Percentiles rank a stretch among this genome's conserved stretches.
phyloP scores from a whole-genome alignment of 2,888 invertebrate species.

The Melanostoma mellinum region DNA sequence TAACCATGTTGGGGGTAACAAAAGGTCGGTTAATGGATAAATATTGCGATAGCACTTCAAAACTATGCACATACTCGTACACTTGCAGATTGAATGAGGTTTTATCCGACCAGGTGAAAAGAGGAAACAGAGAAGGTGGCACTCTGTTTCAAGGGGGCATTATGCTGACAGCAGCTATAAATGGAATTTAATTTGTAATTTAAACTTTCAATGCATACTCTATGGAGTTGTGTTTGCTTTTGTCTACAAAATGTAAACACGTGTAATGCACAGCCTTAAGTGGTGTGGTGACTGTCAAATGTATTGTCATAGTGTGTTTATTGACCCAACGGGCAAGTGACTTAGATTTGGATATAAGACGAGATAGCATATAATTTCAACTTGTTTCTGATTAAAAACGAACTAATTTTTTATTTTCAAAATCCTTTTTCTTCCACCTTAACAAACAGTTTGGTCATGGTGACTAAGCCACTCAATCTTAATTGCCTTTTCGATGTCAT shows the following conservation, averaged over 20 bases:
- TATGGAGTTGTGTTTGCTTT: conserved; percentile 37
- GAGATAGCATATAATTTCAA: too few species aligned
- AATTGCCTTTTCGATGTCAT: conserved; percentile 32
- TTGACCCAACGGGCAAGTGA: conserved; percentile 5
- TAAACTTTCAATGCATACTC: conserved; percentile 49
- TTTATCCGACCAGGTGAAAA: conserved; percentile 2
- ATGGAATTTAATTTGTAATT: conserved; percentile 72
- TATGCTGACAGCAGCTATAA: conserved; percentile 34
- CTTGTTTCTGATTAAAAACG: too few species aligned
- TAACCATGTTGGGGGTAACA: conserved; percentile 51
- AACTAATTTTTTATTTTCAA: too few species aligned
- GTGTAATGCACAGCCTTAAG: conserved; percentile 54
- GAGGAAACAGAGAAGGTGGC: not conserved
- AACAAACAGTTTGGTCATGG: conserved; percentile 38
- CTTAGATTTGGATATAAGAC: too few species aligned
- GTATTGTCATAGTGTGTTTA: conserved; percentile 45
- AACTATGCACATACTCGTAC: conserved; percentile 42
- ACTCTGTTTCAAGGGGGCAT: conserved; percentile 36
- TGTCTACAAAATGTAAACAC: conserved; percentile 50
- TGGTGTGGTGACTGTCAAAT: conserved; percentile 19
- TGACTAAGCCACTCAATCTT: conserved; percentile 35
- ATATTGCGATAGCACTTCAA: conserved; percentile 72
- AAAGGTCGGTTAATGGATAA: conserved; percentile 73
- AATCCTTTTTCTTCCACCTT: too few species aligned
- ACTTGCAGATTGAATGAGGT: conserved; percentile 43